Base-by-base conservation (phyloP, 2,113 vertebrate genomes). In the Corydoras maculifer region DNA sequence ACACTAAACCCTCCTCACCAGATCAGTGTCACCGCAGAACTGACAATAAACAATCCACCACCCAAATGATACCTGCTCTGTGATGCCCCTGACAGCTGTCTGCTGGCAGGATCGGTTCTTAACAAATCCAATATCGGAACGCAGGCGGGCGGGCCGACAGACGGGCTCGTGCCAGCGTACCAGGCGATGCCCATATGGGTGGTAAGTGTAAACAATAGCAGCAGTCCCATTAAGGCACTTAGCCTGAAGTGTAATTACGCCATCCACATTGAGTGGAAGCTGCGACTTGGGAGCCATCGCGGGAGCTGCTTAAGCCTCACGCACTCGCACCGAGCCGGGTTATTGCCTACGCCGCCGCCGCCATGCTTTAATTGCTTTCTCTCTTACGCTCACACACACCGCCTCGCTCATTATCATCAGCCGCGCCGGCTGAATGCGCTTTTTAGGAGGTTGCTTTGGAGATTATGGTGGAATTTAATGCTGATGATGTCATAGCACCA, bases 211-310 rank as follows among this genome's bases (percentile, higher is more conserved):
- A 76, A 67, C 63, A 72, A 70, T 62, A 68, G 50, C 62, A 75
- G 78, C 74, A 63, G 78, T 82, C 73, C 62, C 80, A 84, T 85
- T 82, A 81, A 84, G 79, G 85, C 84, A 84, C 80, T 87, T 84
- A 85, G 82, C 78, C 79, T 81, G 74, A 86, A 86, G 84, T 86
- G 83, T 87, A 87, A 87, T 87, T 83, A 88, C 79, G 78, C 76
- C 81, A 79, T 80, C 81, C 81, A 78, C 79, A 82, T 85, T 75
- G 75, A 82, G 76, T 79, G 79, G 68, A 58, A 86, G 77, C 54
- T 83, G 80, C 76, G 80, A 81, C 85, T 76, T 77, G 87, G 86
- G 87, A 87, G 75, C 76, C 81, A 84, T 86, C 70, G 74, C 82
- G 70, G 76, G 75, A 72, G 76, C 74, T 84, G 82, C 82, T 86